Percentiles rank a stretch among this genome's conserved stretches.
These are phyloP conservation scores for Drosophila limbata DNA, from an alignment of 2,888 invertebrate genomes.

Conservation along the genomic window DNA sequence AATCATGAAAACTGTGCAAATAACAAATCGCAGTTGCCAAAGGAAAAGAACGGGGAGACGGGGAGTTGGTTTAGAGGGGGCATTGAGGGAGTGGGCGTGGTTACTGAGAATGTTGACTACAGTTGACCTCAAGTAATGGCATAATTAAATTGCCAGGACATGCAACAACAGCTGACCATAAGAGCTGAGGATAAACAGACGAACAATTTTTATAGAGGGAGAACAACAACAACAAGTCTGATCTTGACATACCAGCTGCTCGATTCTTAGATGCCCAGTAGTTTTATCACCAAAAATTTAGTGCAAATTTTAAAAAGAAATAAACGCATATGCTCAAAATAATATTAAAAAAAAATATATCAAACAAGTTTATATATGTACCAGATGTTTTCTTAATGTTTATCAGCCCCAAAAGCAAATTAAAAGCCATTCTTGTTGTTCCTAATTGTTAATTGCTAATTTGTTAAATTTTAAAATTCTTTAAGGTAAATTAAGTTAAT, in stretches of 20 bases:
- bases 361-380: too few relatives aligned
- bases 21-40: constrained; percentile 32
- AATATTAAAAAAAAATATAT: too few relatives aligned
- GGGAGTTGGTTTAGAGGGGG: not conserved
- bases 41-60: not conserved
- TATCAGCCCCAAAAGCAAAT: too few relatives aligned
- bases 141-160: constrained; percentile 66
- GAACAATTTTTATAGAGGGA: not conserved
- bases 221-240: not conserved
- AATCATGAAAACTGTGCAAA: constrained; percentile 54
- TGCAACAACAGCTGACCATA: constrained; percentile 32
- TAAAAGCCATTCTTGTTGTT: too few relatives aligned
- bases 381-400: too few relatives aligned
- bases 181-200: constrained; percentile 25
- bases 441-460: too few relatives aligned
- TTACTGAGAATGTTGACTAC: constrained; percentile 7
- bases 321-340: too few relatives aligned
- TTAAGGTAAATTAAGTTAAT: too few relatives aligned
- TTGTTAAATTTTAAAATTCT: too few relatives aligned
- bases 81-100: not conserved
- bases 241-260: not conserved
- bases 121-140: constrained; percentile 61
- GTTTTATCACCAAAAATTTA: not conserved
- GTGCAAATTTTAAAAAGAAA: not conserved
- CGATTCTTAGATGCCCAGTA: not conserved